A percentile compares a stretch with the other conserved stretches of the same genome.
phyloP scores from a whole-genome alignment of 2,888 invertebrate species.

The Acanthopleura granulata region DNA sequence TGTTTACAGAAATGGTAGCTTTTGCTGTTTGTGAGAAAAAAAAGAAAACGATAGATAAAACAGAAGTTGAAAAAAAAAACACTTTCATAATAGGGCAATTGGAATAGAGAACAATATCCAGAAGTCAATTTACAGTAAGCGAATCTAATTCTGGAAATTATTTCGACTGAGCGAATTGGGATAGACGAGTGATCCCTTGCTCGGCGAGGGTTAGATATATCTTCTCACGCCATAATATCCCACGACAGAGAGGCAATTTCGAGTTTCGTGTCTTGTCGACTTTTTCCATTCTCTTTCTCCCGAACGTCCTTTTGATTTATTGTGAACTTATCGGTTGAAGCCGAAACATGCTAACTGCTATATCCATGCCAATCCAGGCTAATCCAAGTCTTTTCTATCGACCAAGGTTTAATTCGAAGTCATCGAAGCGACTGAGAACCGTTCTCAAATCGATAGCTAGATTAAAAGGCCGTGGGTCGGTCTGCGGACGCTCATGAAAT shows the following conservation, averaged over 20 bases:
- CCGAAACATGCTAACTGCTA: conserved; percentile 7
- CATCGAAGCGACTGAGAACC: conserved; percentile 8
- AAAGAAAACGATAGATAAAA: too few species aligned
- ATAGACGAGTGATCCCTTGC: not conserved
- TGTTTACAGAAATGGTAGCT: too few species aligned
- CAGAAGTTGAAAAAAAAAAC: too few species aligned
- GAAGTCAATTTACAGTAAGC: not conserved
- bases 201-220: not conserved
- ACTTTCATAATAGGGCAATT: too few species aligned
- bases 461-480: conserved; percentile 1
- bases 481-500: not conserved
- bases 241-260: not conserved
- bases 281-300: conserved; percentile 1
- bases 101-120: not conserved
- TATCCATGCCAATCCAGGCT: conserved; percentile 1
- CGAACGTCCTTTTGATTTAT: not conserved
- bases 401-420: conserved; percentile 12
- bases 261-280: not conserved
- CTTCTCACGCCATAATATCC: not conserved
- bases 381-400: conserved; percentile 2
- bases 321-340: conserved; percentile 6
- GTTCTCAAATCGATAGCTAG: conserved; percentile 6
- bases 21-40: too few species aligned
- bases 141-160: not conserved
- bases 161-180: not conserved